Evolutionary conservation across 1,140 invertebrate genomes (phyloP).

Genomic region (Cephus cinctus): DNA sequence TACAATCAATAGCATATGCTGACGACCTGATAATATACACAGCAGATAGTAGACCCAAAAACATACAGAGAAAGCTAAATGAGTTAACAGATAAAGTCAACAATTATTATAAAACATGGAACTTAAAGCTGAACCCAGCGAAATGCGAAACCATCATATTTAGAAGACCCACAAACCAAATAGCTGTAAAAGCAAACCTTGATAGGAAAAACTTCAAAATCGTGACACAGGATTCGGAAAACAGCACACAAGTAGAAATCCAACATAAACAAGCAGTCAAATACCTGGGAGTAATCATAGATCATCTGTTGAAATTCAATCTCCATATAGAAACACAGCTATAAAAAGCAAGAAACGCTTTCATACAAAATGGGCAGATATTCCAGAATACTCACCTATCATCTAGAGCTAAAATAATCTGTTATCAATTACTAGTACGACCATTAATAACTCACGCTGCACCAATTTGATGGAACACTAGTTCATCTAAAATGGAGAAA

Average conservation of each 20-base stretch:
- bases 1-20: slow-evolving; percentile 10
- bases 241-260: not conserved
- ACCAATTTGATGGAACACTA: slow-evolving; percentile 17
- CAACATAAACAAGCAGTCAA: slow-evolving; percentile 7
- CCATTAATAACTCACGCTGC: slow-evolving; percentile 21
- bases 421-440: slow-evolving; percentile 12
- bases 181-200: no score
- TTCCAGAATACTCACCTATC: slow-evolving; percentile 10
- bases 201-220: not conserved
- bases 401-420: not conserved
- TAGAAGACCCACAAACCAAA: not conserved
- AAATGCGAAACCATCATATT: slow-evolving; percentile 18
- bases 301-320: not conserved
- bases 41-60: not conserved
- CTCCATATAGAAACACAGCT: slow-evolving; percentile 9
- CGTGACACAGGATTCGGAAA: not conserved
- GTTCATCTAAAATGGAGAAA: not conserved
- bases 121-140: slow-evolving; percentile 4
- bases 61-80: not conserved
- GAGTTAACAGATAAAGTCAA: not conserved
- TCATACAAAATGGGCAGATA: not conserved
- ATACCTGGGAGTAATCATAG: slow-evolving; percentile 11
- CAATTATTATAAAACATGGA: slow-evolving; percentile 8
- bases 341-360: slow-evolving; percentile 10
- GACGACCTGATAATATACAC: slow-evolving; percentile 13